Evolutionary conservation across 1,140 invertebrate species (phyloP), one percentile per base, ranked within the genome.

Genomic region (Elymnias hypermnestra): DNA sequence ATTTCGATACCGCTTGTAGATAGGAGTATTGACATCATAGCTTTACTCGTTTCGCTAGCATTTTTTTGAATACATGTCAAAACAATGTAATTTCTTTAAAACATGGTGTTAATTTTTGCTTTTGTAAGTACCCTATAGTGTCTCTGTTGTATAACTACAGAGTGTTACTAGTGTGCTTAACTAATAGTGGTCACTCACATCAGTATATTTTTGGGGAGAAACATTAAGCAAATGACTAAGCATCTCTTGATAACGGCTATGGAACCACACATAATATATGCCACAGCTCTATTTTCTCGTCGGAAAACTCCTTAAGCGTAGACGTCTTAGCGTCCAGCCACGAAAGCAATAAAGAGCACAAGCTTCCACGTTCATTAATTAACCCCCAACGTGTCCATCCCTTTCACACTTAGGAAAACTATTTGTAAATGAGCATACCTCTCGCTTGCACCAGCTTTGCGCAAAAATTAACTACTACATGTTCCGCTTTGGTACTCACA

Each of bases 301-400:
- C 62, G 70, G 78, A 82, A 85, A 85, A 83, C 72, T 84, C 76
- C 72, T 82, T 78, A 74, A 76, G 61, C 72, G 72, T 65, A 71
- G 75, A 83, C 78, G 81, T 84, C 81, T 84, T 76, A 82, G 71
- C 78, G 78, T 82, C 77, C 75, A 83, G 78, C 78, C 75, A 79
- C 74, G 82, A 83, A 83, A 81, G 82, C 84, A 87, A 87, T 87
- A 87, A 87, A 87, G 83, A 85, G 79, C 82, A 82, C 81, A 82
- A 74, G 79, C 82, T 87, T 86, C 81, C 81, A 86, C 86, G 76
- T 87, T 86, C 86, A 87, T 87, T 87, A 87, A 87, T 87, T 87
- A 87, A 87, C 83, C 75, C 77, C 76, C 67, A 54, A 59, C 58
- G 51, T 48, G 25, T 13, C 68, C 63, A 29, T 85, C 84, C 51